These are phyloP conservation scores for Alectoris magna DNA, from an alignment of 2,797 vertebrate genomes.

Conservation along the genomic window DNA sequence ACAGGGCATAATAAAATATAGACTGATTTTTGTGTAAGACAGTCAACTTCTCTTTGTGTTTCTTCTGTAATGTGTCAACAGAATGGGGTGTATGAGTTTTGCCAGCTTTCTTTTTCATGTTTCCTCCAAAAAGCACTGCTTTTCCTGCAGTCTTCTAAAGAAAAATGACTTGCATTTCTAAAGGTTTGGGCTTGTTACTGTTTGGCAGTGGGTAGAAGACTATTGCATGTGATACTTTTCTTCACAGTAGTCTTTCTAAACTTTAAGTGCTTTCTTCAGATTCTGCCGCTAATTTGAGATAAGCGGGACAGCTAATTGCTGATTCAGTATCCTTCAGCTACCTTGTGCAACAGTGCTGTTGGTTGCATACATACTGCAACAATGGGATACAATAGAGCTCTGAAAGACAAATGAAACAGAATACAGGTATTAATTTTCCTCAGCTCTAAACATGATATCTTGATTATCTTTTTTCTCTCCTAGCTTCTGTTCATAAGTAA, in stretches of 20 bases:
- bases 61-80: neutral
- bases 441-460: neutral
- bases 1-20: neutral
- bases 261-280: slow-evolving; percentile 1
- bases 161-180: neutral
- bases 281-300: neutral
- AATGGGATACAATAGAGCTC: neutral
- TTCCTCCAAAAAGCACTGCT: neutral
- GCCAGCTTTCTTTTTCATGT: neutral
- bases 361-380: neutral
- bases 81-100: neutral
- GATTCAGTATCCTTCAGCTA: neutral
- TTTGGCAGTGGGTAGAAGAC: neutral
- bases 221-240: neutral
- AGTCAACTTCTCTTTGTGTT: neutral
- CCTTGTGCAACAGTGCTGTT: neutral
- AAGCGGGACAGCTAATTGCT: neutral
- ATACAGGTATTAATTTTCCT: neutral
- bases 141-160: neutral
- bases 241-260: neutral
- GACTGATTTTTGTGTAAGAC: neutral
- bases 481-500: neutral
- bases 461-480: neutral
- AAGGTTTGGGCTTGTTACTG: neutral
- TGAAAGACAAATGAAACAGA: neutral